Conservation (phyloP, 2,888 invertebrate species). For the Clitarchus hookeri region DNA sequence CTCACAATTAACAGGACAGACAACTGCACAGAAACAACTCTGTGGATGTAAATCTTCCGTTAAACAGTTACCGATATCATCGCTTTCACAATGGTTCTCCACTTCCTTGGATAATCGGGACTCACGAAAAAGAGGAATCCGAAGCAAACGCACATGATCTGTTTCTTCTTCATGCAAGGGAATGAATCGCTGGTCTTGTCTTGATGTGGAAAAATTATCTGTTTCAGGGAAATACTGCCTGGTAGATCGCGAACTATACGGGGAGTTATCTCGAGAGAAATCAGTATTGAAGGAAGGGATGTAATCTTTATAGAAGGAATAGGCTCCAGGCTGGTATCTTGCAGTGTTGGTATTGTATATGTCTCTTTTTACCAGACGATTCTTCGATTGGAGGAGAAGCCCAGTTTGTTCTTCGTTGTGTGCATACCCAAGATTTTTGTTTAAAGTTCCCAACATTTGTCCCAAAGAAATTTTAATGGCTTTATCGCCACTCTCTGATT, state of each 20-base stretch:
- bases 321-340: not conserved
- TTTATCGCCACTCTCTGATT: not conserved
- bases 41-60: not conserved
- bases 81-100: not conserved
- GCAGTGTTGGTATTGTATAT: not conserved
- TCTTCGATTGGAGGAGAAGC: not conserved
- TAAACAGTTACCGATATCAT: not conserved
- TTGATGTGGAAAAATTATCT: not conserved
- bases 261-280: not conserved
- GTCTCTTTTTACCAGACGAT: not conserved
- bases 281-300: not conserved
- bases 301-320: not conserved
- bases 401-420: not conserved
- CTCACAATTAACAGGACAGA: not conserved
- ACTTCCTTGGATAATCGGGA: not conserved
- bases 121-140: not conserved
- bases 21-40: not conserved
- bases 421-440: not conserved
- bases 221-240: not conserved
- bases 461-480: not conserved
- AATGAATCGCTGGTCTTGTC: not conserved
- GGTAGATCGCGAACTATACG: not conserved
- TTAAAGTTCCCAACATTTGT: not conserved
- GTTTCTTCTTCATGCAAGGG: not conserved
- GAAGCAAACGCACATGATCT: not conserved